Evolutionary conservation across 2,888 invertebrate genomes (phyloP), one percentile per base, ranked within the genome.

Genomic region (Heliconius erato): DNA sequence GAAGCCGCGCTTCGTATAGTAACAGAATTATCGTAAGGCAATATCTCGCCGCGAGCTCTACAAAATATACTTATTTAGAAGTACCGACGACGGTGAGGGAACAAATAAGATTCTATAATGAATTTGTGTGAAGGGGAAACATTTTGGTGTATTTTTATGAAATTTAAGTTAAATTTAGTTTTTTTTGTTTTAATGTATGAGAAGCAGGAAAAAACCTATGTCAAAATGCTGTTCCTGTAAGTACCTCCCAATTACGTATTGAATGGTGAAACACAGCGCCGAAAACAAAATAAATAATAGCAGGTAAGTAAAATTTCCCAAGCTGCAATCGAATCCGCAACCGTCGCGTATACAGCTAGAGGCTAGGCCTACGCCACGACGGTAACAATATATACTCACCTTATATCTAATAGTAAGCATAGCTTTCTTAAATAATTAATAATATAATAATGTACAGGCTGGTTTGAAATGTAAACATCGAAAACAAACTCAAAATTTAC

Each of bases 11-110:
- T 28, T 74, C 44, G 68, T 68, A 49, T 74, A 74, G 19, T 74
- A 74, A 74, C 11, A 28, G 28, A 49, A 28, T 74, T 74, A 54
- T 74, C 49, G 74, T 12, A n/a, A 74, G 49, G 74, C 74, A 74
- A 54, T 74, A 49, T 54, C 74, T 54, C 49, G 74, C 74, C 74
- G 49, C 74, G 54, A 74, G 74, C 74, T 5, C 14, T 49, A 26
- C 14, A 19, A 49, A 14, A 74, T 74, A 28, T 49, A 54, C 54
- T 54, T 54, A 68, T 67, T 14, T 28, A 67, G 14, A 2, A 32
- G 68, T 32, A 49, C 49, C 28, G 16, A 23, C 49, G 44, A 54
- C 12, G 74, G 6, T 5, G 19, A 4, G 19, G 26, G 28, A 19
- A 26, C 28, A 28, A 74, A 74, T 54, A 74, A 44, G 19, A 44